These are phyloP conservation scores for Colletes collaris DNA, from an alignment of 2,888 invertebrate species.

Conservation along the genomic window DNA sequence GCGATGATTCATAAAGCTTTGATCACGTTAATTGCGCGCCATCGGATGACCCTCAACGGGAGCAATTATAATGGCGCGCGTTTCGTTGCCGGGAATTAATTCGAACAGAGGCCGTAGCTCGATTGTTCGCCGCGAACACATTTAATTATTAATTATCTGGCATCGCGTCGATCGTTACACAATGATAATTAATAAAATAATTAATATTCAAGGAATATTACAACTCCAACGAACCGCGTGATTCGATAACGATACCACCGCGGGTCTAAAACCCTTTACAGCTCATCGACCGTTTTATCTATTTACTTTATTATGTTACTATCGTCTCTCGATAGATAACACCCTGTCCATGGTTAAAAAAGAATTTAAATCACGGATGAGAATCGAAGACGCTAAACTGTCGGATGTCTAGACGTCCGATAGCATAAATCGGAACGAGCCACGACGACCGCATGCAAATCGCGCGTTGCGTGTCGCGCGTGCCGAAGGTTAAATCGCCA, in stretches of 20 bases:
- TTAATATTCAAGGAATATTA: constrained; percentile 38
- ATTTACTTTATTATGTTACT: neutral
- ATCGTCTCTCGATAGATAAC: no score
- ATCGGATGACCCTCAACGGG: constrained; percentile 25
- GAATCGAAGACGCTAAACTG: neutral
- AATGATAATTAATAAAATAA: constrained; percentile 49
- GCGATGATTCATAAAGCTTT: constrained; percentile 52
- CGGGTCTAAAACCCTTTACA: neutral
- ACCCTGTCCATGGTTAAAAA: no score
- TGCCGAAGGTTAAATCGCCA: constrained; percentile 28
- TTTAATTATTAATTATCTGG: constrained; percentile 54
- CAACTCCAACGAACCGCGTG: constrained; percentile 16
- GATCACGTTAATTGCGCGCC: constrained; percentile 51
- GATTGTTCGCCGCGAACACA: constrained; percentile 18
- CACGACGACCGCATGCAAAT: constrained; percentile 28
- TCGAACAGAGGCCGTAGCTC: constrained; percentile 7
- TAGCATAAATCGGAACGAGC: constrained; percentile 9
- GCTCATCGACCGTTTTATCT: neutral
- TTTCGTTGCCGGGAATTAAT: constrained; percentile 46
- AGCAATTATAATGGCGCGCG: constrained; percentile 26
- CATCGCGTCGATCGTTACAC: constrained; percentile 13
- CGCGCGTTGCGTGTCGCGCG: constrained; percentile 19
- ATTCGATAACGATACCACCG: neutral
- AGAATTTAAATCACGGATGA: no score
- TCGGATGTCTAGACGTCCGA: constrained; percentile 10